These are phyloP conservation scores for Puffinus mauretanicus DNA, from an alignment of 2,113 vertebrate species.

Conservation along the genomic window DNA sequence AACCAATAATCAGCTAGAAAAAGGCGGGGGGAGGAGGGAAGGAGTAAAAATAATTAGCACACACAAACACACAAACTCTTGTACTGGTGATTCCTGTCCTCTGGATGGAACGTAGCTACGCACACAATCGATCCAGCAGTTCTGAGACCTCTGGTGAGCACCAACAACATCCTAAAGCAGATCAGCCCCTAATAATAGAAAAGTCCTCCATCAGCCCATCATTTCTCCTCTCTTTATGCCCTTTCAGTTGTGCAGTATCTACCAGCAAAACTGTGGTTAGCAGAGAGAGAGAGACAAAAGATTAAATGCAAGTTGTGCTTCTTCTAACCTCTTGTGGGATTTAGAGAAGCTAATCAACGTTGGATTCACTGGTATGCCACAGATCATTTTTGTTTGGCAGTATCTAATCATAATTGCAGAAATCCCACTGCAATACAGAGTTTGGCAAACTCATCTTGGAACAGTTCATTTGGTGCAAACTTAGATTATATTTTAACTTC, in stretches of 20 bases:
- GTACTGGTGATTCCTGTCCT: neutral
- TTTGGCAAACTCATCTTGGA: conserved; percentile 19
- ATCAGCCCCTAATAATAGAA: neutral
- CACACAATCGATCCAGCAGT: neutral
- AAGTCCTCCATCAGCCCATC: neutral
- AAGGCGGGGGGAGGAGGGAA: rapidly evolving
- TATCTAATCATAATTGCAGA: neutral
- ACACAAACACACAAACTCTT: neutral
- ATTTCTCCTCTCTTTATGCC: neutral
- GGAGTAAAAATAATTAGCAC: neutral
- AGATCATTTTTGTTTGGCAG: conserved; percentile 8
- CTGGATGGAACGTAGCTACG: neutral
- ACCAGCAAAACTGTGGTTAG: neutral
- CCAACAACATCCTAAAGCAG: neutral
- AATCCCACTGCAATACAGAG: neutral
- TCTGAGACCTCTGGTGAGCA: neutral
- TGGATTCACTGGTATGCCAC: neutral
- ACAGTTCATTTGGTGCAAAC: conserved; percentile 18
- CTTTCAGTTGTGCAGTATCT: neutral
- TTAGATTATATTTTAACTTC: conserved; percentile 33
- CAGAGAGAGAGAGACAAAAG: neutral
- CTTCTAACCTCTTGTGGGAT: neutral
- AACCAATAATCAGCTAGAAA: neutral
- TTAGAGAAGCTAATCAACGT: neutral
- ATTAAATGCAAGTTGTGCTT: neutral